Percentiles rank a stretch among this genome's conserved stretches.
Conservation (phyloP, 2,797 vertebrate species). For the Pempheris klunzingeri region DNA sequence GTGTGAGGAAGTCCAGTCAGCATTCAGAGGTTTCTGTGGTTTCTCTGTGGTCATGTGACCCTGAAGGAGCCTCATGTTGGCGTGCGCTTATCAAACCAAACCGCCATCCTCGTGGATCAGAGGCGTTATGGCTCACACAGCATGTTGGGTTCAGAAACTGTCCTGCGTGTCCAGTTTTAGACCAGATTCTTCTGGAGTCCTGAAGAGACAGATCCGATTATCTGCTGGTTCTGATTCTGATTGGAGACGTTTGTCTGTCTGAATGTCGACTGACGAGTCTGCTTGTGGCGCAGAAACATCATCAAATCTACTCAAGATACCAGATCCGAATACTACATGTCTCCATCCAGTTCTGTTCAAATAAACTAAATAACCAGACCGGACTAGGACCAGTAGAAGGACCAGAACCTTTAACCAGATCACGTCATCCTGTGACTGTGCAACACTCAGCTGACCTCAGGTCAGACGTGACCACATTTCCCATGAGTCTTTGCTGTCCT, state of each 20-base stretch:
- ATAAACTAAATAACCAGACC: background rate
- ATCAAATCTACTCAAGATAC: background rate
- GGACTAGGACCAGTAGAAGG: background rate
- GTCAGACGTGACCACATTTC: constrained; percentile 4
- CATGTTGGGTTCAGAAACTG: background rate
- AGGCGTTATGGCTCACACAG: background rate
- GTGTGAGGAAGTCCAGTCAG: background rate
- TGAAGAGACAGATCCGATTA: too few species aligned
- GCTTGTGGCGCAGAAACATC: too few species aligned
- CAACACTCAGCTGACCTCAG: too few species aligned
- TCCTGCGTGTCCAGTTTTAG: too few species aligned
- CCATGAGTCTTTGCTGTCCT: constrained; percentile 29
- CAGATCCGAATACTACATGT: background rate
- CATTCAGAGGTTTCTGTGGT: background rate
- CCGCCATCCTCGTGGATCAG: background rate
- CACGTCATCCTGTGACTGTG: background rate
- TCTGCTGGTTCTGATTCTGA: too few species aligned
- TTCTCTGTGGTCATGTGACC: constrained; percentile 5
- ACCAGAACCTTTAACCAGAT: background rate
- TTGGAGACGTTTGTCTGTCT: background rate
- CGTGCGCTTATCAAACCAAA: background rate
- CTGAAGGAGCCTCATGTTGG: background rate
- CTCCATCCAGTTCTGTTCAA: too few species aligned
- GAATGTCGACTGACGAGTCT: background rate
- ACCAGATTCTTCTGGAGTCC: too few species aligned